Conservation (phyloP, 2,888 invertebrate species). For the Abscondita cerata region DNA sequence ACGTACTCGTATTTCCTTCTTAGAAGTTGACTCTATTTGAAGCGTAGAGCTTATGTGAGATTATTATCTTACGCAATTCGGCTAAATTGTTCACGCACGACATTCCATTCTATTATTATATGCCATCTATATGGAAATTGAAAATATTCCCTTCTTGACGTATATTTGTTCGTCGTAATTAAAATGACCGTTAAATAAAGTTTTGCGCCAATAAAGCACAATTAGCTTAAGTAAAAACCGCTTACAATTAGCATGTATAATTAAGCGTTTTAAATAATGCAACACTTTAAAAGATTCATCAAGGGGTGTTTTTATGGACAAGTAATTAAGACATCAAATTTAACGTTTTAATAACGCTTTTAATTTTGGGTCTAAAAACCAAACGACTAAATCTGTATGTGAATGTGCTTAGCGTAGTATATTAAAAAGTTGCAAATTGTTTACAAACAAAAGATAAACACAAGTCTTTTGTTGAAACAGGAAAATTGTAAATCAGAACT, state of each 20-base stretch:
- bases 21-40: constrained; percentile 11
- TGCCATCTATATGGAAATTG: constrained; percentile 13
- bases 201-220: constrained; percentile 21
- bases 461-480: constrained; percentile 1
- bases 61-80: constrained; percentile 19
- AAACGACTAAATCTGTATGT: too few relatives aligned
- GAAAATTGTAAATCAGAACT: constrained; percentile 13
- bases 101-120: constrained; percentile 12
- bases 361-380: too few relatives aligned
- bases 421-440: background rate
- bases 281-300: constrained; percentile 30
- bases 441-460: background rate
- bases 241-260: constrained; percentile 27
- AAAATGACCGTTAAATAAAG: constrained; percentile 15
- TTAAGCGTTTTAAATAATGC: constrained; percentile 31
- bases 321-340: constrained; percentile 30
- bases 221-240: constrained; percentile 26
- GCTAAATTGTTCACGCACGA: constrained; percentile 16
- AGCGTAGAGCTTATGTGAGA: constrained; percentile 14
- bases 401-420: too few relatives aligned
- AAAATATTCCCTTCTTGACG: constrained; percentile 1
- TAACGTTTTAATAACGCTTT: background rate
- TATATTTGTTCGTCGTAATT: background rate
- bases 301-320: constrained; percentile 30
- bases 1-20: constrained; percentile 15